phyloP scores from a whole-genome alignment of 2,888 invertebrate species.

The Nomada lathburiana region DNA sequence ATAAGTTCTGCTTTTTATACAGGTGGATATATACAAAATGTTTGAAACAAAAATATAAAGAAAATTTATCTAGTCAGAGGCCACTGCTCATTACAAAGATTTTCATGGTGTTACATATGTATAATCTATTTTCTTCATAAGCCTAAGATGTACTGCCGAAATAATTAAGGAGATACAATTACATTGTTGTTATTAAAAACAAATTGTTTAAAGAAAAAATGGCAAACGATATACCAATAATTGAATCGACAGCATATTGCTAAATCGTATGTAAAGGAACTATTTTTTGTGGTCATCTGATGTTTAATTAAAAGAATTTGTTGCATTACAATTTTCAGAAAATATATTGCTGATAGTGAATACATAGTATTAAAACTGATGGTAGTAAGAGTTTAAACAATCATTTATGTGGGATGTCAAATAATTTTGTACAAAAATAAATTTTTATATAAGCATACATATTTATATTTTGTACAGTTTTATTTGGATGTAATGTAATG shows the following conservation, averaged over 20 bases:
- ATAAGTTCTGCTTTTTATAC: constrained; percentile 31
- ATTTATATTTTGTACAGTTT: constrained; percentile 67
- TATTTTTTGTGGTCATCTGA: constrained; percentile 46
- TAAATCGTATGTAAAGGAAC: constrained; percentile 3
- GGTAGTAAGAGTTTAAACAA: constrained; percentile 31
- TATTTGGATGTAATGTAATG: constrained; percentile 50
- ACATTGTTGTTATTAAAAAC: constrained; percentile 15
- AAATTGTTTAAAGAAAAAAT: background rate
- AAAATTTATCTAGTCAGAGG: constrained; percentile 40
- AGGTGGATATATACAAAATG: constrained; percentile 8
- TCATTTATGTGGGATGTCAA: constrained; percentile 54
- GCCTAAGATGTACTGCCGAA: constrained; percentile 49
- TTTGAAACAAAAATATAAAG: background rate
- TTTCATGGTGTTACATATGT: constrained; percentile 10
- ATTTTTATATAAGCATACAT: constrained; percentile 65
- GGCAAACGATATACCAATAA: background rate
- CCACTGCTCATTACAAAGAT: constrained; percentile 29
- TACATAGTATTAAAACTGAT: constrained; percentile 38
- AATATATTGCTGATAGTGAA: constrained; percentile 24
- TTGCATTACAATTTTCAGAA: constrained; percentile 30
- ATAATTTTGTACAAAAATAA: constrained; percentile 61
- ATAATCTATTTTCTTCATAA: background rate
- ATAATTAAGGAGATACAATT: constrained; percentile 2
- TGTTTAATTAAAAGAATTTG: constrained; percentile 35
- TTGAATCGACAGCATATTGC: constrained; percentile 20